Evolutionary conservation across 2,113 vertebrate genomes (phyloP).

Genomic region (Callipepla squamata): DNA sequence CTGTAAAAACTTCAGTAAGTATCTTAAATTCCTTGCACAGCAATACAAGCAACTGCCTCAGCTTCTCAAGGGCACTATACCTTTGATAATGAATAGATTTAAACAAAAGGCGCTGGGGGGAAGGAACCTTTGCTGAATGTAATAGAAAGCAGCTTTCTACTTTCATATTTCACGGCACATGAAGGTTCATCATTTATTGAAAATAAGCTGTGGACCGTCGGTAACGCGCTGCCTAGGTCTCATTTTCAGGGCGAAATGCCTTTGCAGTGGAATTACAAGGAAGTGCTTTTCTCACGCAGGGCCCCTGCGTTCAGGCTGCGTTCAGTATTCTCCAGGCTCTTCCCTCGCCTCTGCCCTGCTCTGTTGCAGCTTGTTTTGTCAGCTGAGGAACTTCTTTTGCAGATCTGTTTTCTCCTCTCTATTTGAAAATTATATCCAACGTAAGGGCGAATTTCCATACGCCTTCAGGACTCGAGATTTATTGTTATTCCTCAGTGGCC

Average conservation of each 20-base stretch:
- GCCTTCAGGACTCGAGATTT: conserved; percentile 44
- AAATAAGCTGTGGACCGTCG: conserved; percentile 54
- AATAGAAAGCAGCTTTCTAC: conserved; percentile 53
- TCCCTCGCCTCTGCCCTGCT: background rate
- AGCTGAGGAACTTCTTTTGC: background rate
- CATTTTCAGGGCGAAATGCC: conserved; percentile 40
- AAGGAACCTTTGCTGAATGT: conserved; percentile 1
- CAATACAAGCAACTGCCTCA: conserved; percentile 32
- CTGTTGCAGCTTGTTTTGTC: background rate
- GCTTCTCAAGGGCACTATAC: conserved; percentile 70
- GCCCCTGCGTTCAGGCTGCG: background rate
- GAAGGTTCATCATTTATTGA: conserved; percentile 72
- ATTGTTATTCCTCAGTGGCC: background rate
- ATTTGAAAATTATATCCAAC: conserved; percentile 16
- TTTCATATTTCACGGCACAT: conserved; percentile 56
- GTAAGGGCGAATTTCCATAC: background rate
- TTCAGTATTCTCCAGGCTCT: background rate
- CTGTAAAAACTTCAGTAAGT: conserved; percentile 49
- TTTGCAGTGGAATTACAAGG: conserved; percentile 32
- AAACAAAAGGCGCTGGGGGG: conserved; percentile 16
- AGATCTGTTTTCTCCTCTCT: background rate
- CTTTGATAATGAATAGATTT: conserved; percentile 71
- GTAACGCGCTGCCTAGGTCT: conserved; percentile 41
- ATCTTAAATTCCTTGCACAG: conserved; percentile 69
- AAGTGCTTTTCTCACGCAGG: conserved; percentile 24